Conservation (phyloP, 2,113 vertebrate genomes). For the Sinocyclocheilus rhinocerous region DNA sequence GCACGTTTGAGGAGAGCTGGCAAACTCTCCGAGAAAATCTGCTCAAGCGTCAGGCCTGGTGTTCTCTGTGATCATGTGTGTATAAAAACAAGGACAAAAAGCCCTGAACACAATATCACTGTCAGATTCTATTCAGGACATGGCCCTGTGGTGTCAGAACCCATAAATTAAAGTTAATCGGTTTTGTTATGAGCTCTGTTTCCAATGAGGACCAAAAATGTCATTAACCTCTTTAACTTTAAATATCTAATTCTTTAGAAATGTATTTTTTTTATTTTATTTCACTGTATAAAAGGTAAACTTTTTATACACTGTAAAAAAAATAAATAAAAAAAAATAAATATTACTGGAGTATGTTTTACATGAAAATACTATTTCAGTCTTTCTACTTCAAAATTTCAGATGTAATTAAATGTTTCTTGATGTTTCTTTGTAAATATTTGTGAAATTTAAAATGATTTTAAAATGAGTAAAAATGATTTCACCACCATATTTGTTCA, state of each 20-base stretch:
- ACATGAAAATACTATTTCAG: too few relatives aligned
- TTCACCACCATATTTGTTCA: too few relatives aligned
- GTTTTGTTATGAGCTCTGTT: background rate
- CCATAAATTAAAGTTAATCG: background rate
- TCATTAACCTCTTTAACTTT: background rate
- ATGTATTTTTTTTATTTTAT: too few relatives aligned
- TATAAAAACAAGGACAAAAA: background rate
- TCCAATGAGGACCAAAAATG: background rate
- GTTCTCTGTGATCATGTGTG: constrained; percentile 7
- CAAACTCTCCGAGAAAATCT: constrained; percentile 13
- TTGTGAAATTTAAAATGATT: too few relatives aligned
- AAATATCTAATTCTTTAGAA: background rate
- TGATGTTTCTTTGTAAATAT: too few relatives aligned
- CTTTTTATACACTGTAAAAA: too few relatives aligned
- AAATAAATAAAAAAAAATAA: too few relatives aligned
- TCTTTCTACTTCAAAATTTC: too few relatives aligned
- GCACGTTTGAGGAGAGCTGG: constrained; percentile 1
- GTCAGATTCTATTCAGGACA: background rate
- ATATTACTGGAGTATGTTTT: too few relatives aligned
- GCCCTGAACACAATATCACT: background rate
- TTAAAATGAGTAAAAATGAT: too few relatives aligned
- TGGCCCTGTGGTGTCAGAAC: background rate
- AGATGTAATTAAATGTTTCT: too few relatives aligned
- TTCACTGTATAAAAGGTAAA: background rate
- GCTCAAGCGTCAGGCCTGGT: background rate